Conservation (phyloP, 2,113 vertebrate genomes). For the Telmatochromis sp. region DNA sequence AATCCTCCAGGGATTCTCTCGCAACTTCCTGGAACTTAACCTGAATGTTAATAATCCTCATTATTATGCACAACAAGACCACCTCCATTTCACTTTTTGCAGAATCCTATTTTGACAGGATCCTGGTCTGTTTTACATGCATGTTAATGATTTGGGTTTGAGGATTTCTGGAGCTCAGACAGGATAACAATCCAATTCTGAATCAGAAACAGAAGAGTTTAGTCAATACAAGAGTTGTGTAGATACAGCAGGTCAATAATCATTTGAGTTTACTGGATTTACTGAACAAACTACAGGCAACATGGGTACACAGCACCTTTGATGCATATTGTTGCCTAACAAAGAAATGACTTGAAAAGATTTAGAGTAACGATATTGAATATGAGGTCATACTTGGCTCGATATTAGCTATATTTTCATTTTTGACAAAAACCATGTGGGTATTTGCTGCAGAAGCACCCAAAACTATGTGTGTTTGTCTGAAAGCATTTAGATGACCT, state of each 20-base stretch:
- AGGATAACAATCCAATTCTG: not conserved
- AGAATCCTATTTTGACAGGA: not conserved
- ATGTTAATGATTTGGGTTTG: not conserved
- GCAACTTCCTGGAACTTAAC: not conserved
- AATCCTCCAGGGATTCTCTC: constrained; percentile 24
- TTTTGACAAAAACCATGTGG: not conserved
- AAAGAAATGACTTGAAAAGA: not conserved
- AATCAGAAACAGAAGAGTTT: not conserved
- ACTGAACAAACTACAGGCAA: not conserved
- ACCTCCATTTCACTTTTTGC: not conserved
- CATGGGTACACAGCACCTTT: not conserved
- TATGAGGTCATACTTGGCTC: not conserved
- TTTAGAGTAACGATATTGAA: not conserved
- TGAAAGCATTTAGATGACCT: not conserved
- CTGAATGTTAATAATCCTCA: constrained; percentile 11
- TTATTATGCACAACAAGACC: not conserved
- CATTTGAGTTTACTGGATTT: not conserved
- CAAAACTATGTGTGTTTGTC: not conserved
- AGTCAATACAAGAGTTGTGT: not conserved
- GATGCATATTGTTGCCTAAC: not conserved
- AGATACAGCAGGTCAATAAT: not conserved
- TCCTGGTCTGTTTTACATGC: not conserved
- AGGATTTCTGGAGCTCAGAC: not conserved
- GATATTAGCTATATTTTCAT: not conserved
- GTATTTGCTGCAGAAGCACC: not conserved